phyloP scores from a whole-genome alignment of 2,888 invertebrate species.

The Ferdinandea cuprea region DNA sequence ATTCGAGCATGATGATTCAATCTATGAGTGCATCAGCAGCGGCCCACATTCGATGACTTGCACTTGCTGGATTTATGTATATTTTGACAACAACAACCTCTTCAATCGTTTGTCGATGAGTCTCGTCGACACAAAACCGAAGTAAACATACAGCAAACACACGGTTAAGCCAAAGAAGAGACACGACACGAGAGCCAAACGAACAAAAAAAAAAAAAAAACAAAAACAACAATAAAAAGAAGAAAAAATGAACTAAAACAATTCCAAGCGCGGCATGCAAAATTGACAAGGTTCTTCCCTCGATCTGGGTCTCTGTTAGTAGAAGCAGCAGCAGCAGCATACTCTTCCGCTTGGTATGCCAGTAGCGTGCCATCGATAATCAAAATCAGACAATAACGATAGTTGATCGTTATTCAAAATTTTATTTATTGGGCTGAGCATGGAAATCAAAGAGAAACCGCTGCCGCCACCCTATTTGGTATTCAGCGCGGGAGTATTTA shows the following conservation, averaged over 20 bases:
- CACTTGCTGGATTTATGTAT: slow-evolving; percentile 44
- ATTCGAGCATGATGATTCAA: slow-evolving; percentile 46
- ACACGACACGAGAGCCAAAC: too few species aligned
- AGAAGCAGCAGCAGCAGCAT: too few species aligned
- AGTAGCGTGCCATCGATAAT: slow-evolving; percentile 65
- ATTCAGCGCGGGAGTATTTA: slow-evolving; percentile 61
- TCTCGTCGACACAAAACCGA: slow-evolving; percentile 31
- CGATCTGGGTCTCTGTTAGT: slow-evolving; percentile 41
- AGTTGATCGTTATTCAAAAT: slow-evolving; percentile 73
- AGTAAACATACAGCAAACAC: slow-evolving; percentile 7
- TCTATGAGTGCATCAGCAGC: slow-evolving; percentile 68
- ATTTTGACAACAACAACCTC: slow-evolving; percentile 60
- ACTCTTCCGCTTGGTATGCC: slow-evolving; percentile 46
- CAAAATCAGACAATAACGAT: slow-evolving; percentile 72
- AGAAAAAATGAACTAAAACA: neutral
- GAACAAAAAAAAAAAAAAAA: slow-evolving; percentile 1
- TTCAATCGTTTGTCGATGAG: slow-evolving; percentile 59
- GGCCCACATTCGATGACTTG: slow-evolving; percentile 70
- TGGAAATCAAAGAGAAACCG: slow-evolving; percentile 62
- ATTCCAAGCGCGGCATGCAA: slow-evolving; percentile 21
- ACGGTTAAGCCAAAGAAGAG: neutral
- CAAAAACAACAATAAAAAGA: neutral
- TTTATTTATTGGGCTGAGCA: slow-evolving; percentile 68
- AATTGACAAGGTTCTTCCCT: slow-evolving; percentile 57
- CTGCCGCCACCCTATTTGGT: slow-evolving; percentile 58